Evolutionary conservation across 2,797 vertebrate species (phyloP).

Genomic region (Sebastes hubbsi): DNA sequence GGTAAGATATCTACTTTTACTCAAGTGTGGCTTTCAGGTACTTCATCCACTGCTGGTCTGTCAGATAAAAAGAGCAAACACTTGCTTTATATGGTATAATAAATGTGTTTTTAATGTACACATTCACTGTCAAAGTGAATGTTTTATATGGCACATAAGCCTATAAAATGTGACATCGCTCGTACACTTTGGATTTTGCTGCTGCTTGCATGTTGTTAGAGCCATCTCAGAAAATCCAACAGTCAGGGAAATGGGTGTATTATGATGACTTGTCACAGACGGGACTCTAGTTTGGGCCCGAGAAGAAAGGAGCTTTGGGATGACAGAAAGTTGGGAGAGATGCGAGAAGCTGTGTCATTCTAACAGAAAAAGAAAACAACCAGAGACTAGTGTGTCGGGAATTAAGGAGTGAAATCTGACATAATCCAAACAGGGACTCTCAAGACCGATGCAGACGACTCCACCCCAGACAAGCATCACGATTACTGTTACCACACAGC

Average conservation of each 20-base stretch:
- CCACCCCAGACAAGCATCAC: slow-evolving; percentile 41
- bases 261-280: slow-evolving; percentile 40
- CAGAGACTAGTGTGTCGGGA: slow-evolving; percentile 13
- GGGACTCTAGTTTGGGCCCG: slow-evolving; percentile 23
- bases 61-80: slow-evolving; percentile 5
- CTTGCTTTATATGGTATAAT: background rate
- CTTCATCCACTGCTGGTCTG: background rate
- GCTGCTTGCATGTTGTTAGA: slow-evolving; percentile 10
- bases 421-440: slow-evolving; percentile 44
- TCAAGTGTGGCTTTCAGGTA: too few relatives aligned
- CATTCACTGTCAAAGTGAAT: slow-evolving; percentile 4
- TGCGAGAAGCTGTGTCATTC: slow-evolving; percentile 38
- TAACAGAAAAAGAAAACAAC: slow-evolving; percentile 8
- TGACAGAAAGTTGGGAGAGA: slow-evolving; percentile 61
- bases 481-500: slow-evolving; percentile 2
- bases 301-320: slow-evolving; percentile 54
- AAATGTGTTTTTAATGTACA: slow-evolving; percentile 24
- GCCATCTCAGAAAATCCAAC: slow-evolving; percentile 6
- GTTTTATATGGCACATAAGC: slow-evolving; percentile 11
- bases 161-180: slow-evolving; percentile 4
- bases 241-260: slow-evolving; percentile 29
- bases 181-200: background rate
- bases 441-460: slow-evolving; percentile 17
- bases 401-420: slow-evolving; percentile 54
- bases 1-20: too few relatives aligned